Evolutionary conservation across 2,113 vertebrate genomes (phyloP).

Genomic region (Xiphias gladius): DNA sequence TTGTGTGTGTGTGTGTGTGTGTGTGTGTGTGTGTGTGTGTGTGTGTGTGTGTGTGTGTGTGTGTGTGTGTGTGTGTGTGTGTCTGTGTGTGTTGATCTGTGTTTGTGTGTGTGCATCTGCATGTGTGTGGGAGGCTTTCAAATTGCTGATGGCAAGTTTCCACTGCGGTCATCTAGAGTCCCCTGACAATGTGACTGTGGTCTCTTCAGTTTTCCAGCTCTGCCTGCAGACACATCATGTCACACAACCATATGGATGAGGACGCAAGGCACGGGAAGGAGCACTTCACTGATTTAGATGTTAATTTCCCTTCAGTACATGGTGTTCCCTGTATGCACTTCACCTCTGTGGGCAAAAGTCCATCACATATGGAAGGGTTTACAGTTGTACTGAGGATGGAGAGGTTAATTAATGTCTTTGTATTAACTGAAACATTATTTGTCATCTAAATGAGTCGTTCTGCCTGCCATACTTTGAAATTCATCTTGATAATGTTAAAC

Average conservation of each 20-base stretch:
- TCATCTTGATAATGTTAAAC: conserved; percentile 18
- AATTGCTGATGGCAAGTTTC: conserved; percentile 64
- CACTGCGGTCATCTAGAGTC: conserved; percentile 48
- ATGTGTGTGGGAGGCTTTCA: conserved; percentile 42
- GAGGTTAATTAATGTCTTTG: conserved; percentile 56
- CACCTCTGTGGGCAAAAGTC: not conserved
- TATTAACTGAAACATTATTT: conserved; percentile 12
- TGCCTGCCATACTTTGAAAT: not conserved
- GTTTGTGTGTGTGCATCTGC: not conserved
- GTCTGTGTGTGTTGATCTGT: not conserved
- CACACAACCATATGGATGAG: conserved; percentile 25
- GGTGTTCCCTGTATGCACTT: conserved; percentile 38
- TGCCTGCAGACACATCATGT: conserved; percentile 44
- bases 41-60: not conserved
- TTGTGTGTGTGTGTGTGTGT: not conserved
- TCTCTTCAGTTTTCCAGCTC: conserved; percentile 15
- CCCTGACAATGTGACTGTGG: conserved; percentile 46
- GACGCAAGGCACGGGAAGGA: not conserved
- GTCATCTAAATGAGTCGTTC: conserved; percentile 32
- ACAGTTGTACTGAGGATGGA: not conserved
- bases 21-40: not conserved
- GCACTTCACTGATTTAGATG: conserved; percentile 16
- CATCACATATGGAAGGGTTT: conserved; percentile 1
- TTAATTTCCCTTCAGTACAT: conserved; percentile 22
- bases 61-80: conserved; percentile 3